Evolutionary conservation across 2,113 vertebrate species (phyloP), one percentile per base, ranked within the genome.

Genomic region (Canis aureus): DNA sequence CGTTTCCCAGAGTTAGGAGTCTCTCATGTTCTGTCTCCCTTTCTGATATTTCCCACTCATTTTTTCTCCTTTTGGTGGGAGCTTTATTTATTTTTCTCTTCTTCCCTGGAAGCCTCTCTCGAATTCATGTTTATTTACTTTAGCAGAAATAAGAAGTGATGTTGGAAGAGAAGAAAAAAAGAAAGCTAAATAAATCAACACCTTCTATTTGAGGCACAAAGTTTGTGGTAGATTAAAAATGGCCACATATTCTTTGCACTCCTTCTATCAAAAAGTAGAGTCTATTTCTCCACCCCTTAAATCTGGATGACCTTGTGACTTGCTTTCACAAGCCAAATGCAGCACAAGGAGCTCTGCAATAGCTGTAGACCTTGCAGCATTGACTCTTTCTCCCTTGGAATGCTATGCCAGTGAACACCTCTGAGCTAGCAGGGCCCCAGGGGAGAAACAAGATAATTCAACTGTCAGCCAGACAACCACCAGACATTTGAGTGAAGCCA

Each of bases 21-120:
- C 43, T 43, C 43, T 43, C 43, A 43, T 43, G 43, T 43, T 43
- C 43, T 43, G 43, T 43, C 43, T 43, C 43, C 43, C 43, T 43
- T 43, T 43, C 43, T 43, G 43, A 43, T 43, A 43, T 43, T 43
- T 43, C 43, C 43, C 43, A 43, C 43, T 43, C 43, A 43, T 43
- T 43, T 43, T 43, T 6, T 43, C 43, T 43, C 43, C 43, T 43
- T 43, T 66, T 15, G 49, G 1, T 29, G 25, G 79, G 71, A 95
- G 32, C 5, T 49, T 94, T 74, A 85, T 29, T 83, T 79, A 80
- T 49, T 81, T 91, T 89, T 82, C 27, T 67, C 53, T 38, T 66
- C 49, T 78, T 96, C 35, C 29, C 3, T 12, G 15, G 92, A 93
- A 96, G 32, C 5, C n/a, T 94, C 71, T 91, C 49, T 80, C 73